Conservation (phyloP, 2,797 vertebrate species). For the Limosa lapponica region DNA sequence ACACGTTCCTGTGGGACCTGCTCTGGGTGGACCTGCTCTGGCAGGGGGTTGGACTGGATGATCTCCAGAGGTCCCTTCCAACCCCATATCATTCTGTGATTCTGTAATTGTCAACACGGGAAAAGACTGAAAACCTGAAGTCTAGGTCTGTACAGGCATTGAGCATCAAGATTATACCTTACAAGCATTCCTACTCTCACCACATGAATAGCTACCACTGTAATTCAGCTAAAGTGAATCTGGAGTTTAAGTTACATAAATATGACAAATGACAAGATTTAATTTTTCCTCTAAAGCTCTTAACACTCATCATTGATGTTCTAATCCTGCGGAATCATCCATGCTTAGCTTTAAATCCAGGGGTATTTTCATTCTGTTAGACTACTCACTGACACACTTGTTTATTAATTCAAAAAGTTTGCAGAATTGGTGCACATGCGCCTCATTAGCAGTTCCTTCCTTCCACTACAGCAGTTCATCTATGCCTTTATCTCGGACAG, state of each 20-base stretch:
- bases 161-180: background rate
- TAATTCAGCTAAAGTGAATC: background rate
- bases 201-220: background rate
- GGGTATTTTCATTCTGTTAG: background rate
- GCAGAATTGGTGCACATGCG: background rate
- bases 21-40: too few species aligned
- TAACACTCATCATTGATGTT: background rate
- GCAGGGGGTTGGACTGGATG: too few species aligned
- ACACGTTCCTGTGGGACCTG: too few species aligned
- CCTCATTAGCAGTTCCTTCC: background rate
- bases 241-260: background rate
- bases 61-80: too few species aligned
- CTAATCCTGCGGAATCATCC: slow-evolving; percentile 19
- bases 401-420: background rate
- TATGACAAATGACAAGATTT: background rate
- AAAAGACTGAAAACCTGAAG: background rate
- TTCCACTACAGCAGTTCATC: background rate
- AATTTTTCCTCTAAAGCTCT: background rate
- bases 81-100: too few species aligned
- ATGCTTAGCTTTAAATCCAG: background rate
- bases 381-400: background rate
- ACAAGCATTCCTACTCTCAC: background rate
- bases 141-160: background rate
- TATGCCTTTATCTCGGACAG: background rate
- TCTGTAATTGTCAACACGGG: background rate